A percentile compares a stretch with the other conserved stretches of the same genome.
Conservation (phyloP, 2,797 vertebrate species). For the Podargus strigoides region DNA sequence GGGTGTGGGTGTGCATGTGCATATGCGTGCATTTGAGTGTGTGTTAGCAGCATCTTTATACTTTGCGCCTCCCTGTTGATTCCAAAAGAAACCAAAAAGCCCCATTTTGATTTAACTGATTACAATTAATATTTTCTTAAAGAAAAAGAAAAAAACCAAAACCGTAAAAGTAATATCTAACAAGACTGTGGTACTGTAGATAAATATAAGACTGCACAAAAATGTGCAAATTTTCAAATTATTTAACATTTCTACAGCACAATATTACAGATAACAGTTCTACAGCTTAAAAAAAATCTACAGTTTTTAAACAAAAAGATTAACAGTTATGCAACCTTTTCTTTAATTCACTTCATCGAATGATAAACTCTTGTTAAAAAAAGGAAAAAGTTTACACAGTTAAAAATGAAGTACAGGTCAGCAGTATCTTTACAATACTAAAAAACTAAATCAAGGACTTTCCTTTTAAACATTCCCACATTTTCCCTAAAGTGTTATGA, state of each 20-base stretch:
- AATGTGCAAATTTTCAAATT: conserved; percentile 80
- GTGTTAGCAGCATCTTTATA: conserved; percentile 98
- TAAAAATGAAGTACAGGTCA: conserved; percentile 97
- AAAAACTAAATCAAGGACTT: conserved; percentile 97
- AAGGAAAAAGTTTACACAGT: conserved; percentile 89
- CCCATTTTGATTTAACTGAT: conserved; percentile 79
- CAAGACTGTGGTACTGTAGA: conserved; percentile 74
- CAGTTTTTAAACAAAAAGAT: conserved; percentile 76
- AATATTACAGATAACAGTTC: conserved; percentile 87
- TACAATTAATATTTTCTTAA: conserved; percentile 76
- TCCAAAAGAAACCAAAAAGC: conserved; percentile 81
- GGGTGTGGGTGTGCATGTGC: conserved; percentile 33
- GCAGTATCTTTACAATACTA: conserved; percentile 98
- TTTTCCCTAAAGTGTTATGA: conserved; percentile 81
- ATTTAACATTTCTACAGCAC: conserved; percentile 81
- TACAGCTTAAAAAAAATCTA: conserved; percentile 86
- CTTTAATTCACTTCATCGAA: conserved; percentile 83
- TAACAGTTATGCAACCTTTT: conserved; percentile 82
- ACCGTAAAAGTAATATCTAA: conserved; percentile 67
- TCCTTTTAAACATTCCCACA: conserved; percentile 81
- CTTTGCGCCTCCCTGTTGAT: conserved; percentile 99
- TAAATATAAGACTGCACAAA: conserved; percentile 80
- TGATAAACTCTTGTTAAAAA: conserved; percentile 87
- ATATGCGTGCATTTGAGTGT: conserved; percentile 38
- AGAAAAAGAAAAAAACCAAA: conserved; percentile 65